Evolutionary conservation across 2,113 vertebrate genomes (phyloP), one percentile per base, ranked within the genome.

Genomic region (Trochalopteron elliotii): DNA sequence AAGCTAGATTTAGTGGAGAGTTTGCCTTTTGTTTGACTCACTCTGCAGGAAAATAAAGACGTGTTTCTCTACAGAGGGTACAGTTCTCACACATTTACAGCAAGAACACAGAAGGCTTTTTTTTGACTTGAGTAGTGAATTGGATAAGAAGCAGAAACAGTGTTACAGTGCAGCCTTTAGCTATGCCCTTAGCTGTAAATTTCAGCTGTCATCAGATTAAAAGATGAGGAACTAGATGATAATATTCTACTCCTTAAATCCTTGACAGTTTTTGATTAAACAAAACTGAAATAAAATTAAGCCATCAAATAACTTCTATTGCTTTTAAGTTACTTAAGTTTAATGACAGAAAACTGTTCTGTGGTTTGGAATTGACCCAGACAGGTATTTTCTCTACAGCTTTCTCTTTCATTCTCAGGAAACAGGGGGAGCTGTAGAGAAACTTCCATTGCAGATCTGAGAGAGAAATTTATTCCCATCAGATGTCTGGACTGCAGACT

Each of bases 381-480:
- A 88, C 50, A 75, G 68, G n/a, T 92, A 94, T 81, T 94, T 96
- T 71, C 83, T 96, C 39, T 75, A 49, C 31, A 81, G 44, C 88
- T 86, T 85, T 88, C 71, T 78, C 35, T 70, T 91, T 80, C 68
- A 59, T 40, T 87, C 60, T 83, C 78, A 85, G 56, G 24, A 77
- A 91, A 65, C 70, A 88, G 20, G 6, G 39, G 39, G 18, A 90
- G 47, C 33, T 94, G 89, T 59, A 90, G 24, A 67, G n/a, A 85
- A 94, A 83, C 23, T 77, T 90, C 47, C 28, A 70, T 57, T 3
- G 5, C 6, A 63, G 75, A 33, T 77, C 33, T 49, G 20, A 57
- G 22, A 75, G 25, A 94, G 13, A 77, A 74, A 60, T 44, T 42
- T 59, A 74, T 47, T 93, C 72, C 57, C 67, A 22, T 45, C 53